Evolutionary conservation across 1,140 invertebrate genomes (phyloP), one percentile per base, ranked within the genome.

Genomic region (Drosophila sturtevanti): DNA sequence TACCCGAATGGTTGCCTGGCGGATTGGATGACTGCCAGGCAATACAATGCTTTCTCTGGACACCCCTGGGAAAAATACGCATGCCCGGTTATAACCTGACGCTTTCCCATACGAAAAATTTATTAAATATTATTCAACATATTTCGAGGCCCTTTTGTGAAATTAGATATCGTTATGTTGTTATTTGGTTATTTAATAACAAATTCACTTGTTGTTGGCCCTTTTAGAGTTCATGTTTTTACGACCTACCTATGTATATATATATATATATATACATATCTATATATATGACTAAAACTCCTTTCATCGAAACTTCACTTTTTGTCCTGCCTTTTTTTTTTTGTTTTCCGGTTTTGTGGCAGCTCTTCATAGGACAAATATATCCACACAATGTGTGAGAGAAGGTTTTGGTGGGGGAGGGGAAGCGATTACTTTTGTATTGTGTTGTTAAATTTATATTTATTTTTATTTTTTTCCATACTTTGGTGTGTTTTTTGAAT

Each of bases 111-210:
- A 58, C 24, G 48, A 48, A 58, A 31, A 64, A 61, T 67, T 73
- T 81, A 71, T 71, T 71, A 68, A 85, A 87, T 77, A 77, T 64
- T 77, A 77, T 71, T 56, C 76, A 63, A 71, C 63, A 72, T 48
- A 66, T 71, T 38, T 16, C 59, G 41, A 51, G 22, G 27, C 66
- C 37, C 68, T 62, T 22, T 60, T 63, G 21, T 76, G 55, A 79
- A 87, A 87, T 87, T 87, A 87, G 82, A 79, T 79, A 77, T 79
- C 73, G 81, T 85, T 85, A 76, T 77, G 77, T 84, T 81, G 66
- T 74, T 81, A 85, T 85, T 60, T 65, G 52, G 51, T 56, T 65
- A 65, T 65, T 89, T 79, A 87, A 87, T 87, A 87, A 87, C 79
- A 87, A 87, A 79, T 87, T 81, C 67, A 55, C 64, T 66, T 72